These are phyloP conservation scores for Ylistrum balloti DNA, from an alignment of 1,140 invertebrate genomes.

Conservation along the genomic window DNA sequence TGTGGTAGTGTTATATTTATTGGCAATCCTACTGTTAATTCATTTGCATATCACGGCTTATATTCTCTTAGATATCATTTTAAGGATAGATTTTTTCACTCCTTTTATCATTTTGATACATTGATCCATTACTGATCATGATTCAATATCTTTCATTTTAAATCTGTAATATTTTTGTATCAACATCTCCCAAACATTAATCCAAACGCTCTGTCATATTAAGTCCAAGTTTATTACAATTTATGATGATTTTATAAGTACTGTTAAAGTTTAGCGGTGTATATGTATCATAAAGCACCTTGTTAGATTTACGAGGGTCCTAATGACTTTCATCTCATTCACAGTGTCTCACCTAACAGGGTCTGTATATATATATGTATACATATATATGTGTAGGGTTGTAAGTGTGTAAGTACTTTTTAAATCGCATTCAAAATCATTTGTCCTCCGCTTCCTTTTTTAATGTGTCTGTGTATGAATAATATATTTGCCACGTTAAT, in stretches of 20 bases:
- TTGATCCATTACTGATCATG: no score
- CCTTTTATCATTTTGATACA: no score
- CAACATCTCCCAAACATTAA: background rate
- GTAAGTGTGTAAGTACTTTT: slow-evolving; percentile 10
- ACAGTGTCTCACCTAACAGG: background rate
- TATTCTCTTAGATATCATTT: no score
- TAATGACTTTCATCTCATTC: background rate
- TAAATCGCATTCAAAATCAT: background rate
- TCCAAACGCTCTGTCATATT: background rate
- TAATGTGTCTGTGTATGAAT: background rate
- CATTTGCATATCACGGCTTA: no score
- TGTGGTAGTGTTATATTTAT: no score
- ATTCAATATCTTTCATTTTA: background rate
- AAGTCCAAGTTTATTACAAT: background rate
- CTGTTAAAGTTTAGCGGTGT: background rate
- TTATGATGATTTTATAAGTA: slow-evolving; percentile 8
- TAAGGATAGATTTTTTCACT: no score
- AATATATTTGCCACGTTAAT: background rate
- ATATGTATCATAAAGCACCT: background rate
- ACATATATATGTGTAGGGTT: background rate
- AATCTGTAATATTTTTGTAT: background rate
- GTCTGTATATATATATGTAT: background rate
- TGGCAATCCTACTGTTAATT: background rate
- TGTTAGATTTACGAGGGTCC: background rate
- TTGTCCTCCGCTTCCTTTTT: background rate